These are phyloP conservation scores for Melanocharis versteri DNA, from an alignment of 2,113 vertebrate genomes.

Conservation along the genomic window DNA sequence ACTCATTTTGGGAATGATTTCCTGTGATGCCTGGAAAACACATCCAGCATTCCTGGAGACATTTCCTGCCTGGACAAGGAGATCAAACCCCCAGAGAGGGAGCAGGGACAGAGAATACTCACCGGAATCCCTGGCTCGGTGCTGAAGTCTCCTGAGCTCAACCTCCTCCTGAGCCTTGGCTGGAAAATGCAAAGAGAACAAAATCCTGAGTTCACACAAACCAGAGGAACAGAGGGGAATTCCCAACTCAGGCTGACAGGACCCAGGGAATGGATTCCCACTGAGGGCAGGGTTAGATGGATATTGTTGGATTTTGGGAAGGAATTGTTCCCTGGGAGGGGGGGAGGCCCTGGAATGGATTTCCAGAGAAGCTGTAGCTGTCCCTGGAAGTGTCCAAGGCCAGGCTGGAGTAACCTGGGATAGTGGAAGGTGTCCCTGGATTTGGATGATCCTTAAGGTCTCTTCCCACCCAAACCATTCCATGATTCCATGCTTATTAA, in stretches of 20 bases:
- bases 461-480: not conserved
- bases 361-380: not conserved
- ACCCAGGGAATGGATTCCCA: not conserved
- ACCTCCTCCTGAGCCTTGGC: not conserved
- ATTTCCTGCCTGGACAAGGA: not conserved
- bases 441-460: not conserved
- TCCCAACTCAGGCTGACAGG: not conserved
- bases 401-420: not conserved
- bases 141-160: not conserved
- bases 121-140: not conserved
- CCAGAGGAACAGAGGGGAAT: fast-evolving
- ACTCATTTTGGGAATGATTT: not conserved
- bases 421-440: not conserved
- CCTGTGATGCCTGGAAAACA: not conserved
- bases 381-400: not conserved
- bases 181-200: slow-evolving; percentile 13
- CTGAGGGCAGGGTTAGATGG: not conserved
- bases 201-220: not conserved
- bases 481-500: not conserved
- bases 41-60: not conserved
- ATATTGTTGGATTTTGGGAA: not conserved
- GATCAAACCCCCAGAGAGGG: not conserved
- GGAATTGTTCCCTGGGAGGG: not conserved
- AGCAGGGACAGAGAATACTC: not conserved
- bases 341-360: not conserved